A percentile compares a stretch with the other conserved stretches of the same genome.
phyloP scores from a whole-genome alignment of 2,113 vertebrate species.

The Ophiodon elongatus region DNA sequence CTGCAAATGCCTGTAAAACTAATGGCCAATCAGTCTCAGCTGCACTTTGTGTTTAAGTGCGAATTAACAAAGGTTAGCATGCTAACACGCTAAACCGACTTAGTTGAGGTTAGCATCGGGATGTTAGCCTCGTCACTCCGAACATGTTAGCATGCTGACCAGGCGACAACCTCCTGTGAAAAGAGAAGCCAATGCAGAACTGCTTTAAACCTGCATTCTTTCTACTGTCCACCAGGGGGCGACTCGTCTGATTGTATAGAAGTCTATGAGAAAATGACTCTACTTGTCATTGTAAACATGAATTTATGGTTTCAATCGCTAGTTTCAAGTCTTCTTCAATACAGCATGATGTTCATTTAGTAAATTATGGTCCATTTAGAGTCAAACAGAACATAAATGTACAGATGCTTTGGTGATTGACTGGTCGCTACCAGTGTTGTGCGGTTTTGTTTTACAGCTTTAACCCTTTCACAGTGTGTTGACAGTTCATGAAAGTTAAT shows the following conservation, averaged over 20 bases:
- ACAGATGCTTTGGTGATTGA: too few species aligned
- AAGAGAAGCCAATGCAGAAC: not conserved
- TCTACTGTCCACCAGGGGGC: not conserved
- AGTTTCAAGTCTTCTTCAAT: too few species aligned
- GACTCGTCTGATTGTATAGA: not conserved
- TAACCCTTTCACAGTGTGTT: too few species aligned
- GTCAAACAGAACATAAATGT: too few species aligned
- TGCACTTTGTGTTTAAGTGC: not conserved
- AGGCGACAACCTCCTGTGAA: not conserved
- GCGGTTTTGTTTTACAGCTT: too few species aligned
- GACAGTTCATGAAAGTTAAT: too few species aligned
- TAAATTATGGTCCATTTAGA: too few species aligned
- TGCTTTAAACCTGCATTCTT: not conserved
- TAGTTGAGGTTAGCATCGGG: not conserved
- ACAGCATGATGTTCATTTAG: too few species aligned
- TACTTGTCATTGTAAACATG: too few species aligned
- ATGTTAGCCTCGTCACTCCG: not conserved
- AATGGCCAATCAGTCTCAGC: not conserved
- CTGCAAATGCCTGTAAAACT: not conserved
- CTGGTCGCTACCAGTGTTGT: too few species aligned
- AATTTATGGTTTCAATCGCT: not conserved
- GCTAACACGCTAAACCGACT: not conserved
- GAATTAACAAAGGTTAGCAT: not conserved
- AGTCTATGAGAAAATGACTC: too few species aligned
- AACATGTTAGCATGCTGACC: not conserved